Evolutionary conservation across 1,140 invertebrate genomes (phyloP).

Genomic region (Macrostomum lignano): DNA sequence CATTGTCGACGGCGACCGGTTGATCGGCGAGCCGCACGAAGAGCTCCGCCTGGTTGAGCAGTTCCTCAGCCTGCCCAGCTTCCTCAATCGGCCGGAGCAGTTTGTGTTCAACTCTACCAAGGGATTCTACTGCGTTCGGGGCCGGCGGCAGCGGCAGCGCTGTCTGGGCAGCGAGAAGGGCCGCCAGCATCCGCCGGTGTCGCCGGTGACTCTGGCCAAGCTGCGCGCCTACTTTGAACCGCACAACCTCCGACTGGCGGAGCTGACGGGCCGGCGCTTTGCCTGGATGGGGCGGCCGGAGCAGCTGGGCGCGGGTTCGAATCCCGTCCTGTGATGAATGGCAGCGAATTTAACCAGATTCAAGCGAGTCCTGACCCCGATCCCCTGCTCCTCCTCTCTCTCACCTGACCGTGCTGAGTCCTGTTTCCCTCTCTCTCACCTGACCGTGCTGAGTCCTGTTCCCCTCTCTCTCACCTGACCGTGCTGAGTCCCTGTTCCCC

Average conservation of each 20-base stretch:
- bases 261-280: conserved; percentile 53
- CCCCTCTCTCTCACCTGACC: too few species aligned
- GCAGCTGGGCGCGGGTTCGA: too few species aligned
- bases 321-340: too few species aligned
- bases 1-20: conserved; percentile 19
- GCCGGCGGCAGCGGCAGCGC: conserved; percentile 4
- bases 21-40: conserved; percentile 14
- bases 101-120: conserved; percentile 25
- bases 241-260: conserved; percentile 59
- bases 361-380: too few species aligned
- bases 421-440: too few species aligned
- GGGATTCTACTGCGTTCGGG: conserved; percentile 29
- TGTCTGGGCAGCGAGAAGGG: conserved; percentile 75
- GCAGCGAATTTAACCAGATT: too few species aligned
- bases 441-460: too few species aligned
- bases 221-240: conserved; percentile 58
- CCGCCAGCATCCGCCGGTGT: conserved; percentile 51
- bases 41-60: conserved; percentile 17
- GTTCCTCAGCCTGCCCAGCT: conserved; percentile 18
- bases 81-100: too few species aligned
- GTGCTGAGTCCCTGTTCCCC: too few species aligned
- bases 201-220: conserved; percentile 38
- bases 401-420: too few species aligned
- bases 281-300: too few species aligned
- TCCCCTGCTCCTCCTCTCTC: too few species aligned